phyloP scores from a whole-genome alignment of 1,140 invertebrate species.

The Camponotus pennsylvanicus region DNA sequence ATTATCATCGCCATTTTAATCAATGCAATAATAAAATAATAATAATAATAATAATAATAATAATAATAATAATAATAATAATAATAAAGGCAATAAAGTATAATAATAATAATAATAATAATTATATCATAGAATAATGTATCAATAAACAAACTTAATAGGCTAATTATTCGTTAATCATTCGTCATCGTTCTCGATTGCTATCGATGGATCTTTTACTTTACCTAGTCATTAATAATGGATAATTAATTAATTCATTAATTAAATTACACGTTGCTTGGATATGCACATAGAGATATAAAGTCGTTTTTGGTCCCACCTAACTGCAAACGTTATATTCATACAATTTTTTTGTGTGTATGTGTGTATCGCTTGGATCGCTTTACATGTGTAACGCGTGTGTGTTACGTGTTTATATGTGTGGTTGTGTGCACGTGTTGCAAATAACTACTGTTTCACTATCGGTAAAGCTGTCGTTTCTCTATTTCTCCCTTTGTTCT shows the following conservation, averaged over 20 bases:
- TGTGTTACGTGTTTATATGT: constrained; percentile 58
- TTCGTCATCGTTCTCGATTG: constrained; percentile 83
- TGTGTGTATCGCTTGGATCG: constrained; percentile 74
- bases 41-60: constrained; percentile 84
- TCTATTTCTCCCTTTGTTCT: constrained; percentile 55
- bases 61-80: constrained; percentile 80
- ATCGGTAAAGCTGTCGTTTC: constrained; percentile 77
- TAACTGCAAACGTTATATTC: constrained; percentile 87
- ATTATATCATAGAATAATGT: constrained; percentile 85
- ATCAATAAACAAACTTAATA: constrained; percentile 86
- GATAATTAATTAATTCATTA: constrained; percentile 85
- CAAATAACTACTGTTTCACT: constrained; percentile 78
- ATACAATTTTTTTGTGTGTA: constrained; percentile 78
- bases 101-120: constrained; percentile 81
- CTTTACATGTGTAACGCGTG: constrained; percentile 71
- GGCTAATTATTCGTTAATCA: constrained; percentile 83
- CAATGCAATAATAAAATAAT: constrained; percentile 74
- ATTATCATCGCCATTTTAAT: constrained; percentile 77
- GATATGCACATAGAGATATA: constrained; percentile 87
- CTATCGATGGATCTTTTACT: constrained; percentile 80
- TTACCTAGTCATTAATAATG: constrained; percentile 83
- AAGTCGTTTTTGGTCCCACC: constrained; percentile 87
- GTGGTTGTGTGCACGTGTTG: constrained; percentile 73
- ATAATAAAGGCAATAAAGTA: constrained; percentile 83
- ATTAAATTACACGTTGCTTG: constrained; percentile 86